These are phyloP conservation scores for Pseudeuparius sepicola DNA, from an alignment of 2,888 invertebrate species.

Conservation along the genomic window DNA sequence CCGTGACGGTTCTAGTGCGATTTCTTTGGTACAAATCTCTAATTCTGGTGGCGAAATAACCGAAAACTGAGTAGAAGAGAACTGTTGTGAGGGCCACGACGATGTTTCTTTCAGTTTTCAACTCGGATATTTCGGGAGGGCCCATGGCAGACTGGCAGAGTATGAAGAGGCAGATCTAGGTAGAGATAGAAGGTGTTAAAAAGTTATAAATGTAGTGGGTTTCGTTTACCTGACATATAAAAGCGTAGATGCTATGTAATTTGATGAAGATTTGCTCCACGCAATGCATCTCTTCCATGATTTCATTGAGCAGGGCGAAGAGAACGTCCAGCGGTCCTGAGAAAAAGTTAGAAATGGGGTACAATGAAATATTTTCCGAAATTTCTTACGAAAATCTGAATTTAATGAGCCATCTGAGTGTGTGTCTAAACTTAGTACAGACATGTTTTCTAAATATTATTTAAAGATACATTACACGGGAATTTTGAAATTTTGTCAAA, in stretches of 20 bases:
- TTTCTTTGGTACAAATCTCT: slow-evolving; percentile 29
- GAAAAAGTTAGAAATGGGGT: not conserved
- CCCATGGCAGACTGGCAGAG: slow-evolving; percentile 30
- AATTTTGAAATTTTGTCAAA: slow-evolving; percentile 22
- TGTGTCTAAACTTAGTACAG: no score
- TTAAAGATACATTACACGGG: slow-evolving; percentile 23
- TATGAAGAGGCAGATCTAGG: slow-evolving; percentile 35
- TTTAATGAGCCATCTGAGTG: slow-evolving; percentile 15
- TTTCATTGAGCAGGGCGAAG: slow-evolving; percentile 18
- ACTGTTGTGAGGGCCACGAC: slow-evolving; percentile 35
- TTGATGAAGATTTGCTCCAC: slow-evolving; percentile 35
- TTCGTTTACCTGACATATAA: slow-evolving; percentile 34
- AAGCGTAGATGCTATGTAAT: slow-evolving; percentile 32
- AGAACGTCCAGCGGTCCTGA: slow-evolving; percentile 19
- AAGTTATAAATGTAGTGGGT: not conserved
- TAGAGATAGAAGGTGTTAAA: slow-evolving; percentile 13
- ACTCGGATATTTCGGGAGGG: slow-evolving; percentile 17
- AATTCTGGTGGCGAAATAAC: slow-evolving; percentile 35
- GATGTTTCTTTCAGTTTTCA: slow-evolving; percentile 27
- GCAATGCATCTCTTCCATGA: slow-evolving; percentile 31
- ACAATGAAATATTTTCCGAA: not conserved
- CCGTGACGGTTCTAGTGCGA: slow-evolving; percentile 20
- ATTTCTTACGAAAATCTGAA: slow-evolving; percentile 11
- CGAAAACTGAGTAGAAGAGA: slow-evolving; percentile 36
- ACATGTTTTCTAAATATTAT: no score